Evolutionary conservation across 2,888 invertebrate genomes (phyloP).

Genomic region (Plagodis pulveraria): DNA sequence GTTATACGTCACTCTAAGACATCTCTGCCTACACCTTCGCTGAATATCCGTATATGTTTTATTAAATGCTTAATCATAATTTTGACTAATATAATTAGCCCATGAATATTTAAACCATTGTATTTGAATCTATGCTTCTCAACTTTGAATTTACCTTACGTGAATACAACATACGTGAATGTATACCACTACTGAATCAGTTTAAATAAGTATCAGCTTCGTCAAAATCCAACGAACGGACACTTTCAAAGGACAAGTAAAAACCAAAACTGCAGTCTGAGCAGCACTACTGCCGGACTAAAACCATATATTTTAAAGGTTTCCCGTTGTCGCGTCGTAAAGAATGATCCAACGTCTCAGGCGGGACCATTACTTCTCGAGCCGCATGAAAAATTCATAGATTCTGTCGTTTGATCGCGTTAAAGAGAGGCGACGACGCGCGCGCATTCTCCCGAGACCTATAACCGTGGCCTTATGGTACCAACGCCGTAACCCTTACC

Average conservation of each 20-base stretch:
- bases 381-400: conserved; percentile 82
- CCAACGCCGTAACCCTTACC: conserved; percentile 16
- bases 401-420: conserved; percentile 69
- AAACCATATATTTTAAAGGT: conserved; percentile 74
- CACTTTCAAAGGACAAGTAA: conserved; percentile 7
- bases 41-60: too few species aligned
- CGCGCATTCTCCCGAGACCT: conserved; percentile 66
- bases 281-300: conserved; percentile 41
- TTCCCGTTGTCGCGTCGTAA: conserved; percentile 78
- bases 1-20: too few species aligned
- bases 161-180: too few species aligned
- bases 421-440: conserved; percentile 62
- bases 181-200: too few species aligned
- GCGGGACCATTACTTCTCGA: conserved; percentile 78
- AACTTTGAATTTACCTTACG: too few species aligned
- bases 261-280: conserved; percentile 29
- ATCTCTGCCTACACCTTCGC: too few species aligned
- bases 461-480: conserved; percentile 54
- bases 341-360: conserved; percentile 79
- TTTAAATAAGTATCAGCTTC: too few species aligned
- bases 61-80: too few species aligned
- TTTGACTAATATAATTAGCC: too few species aligned
- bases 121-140: too few species aligned
- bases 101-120: too few species aligned
- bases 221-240: too few species aligned